phyloP scores from a whole-genome alignment of 2,888 invertebrate species.

The Boloria euphrosyne region DNA sequence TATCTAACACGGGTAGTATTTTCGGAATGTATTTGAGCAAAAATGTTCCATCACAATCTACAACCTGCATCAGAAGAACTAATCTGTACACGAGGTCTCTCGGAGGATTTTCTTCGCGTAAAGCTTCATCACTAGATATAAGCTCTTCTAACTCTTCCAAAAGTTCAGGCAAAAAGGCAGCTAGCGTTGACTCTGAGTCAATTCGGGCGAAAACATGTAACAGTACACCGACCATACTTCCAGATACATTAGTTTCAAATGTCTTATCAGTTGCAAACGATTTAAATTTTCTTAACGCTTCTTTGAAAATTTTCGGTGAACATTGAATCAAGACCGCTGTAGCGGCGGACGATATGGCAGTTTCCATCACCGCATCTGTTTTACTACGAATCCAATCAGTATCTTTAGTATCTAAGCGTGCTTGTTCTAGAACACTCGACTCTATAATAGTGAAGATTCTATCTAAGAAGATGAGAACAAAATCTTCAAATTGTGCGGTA shows the following conservation, averaged over 20 bases:
- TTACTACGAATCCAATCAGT: constrained; percentile 84
- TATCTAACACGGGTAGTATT: constrained; percentile 86
- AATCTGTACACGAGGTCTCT: constrained; percentile 90
- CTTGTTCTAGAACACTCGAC: constrained; percentile 86
- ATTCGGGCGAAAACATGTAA: constrained; percentile 85
- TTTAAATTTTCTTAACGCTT: constrained; percentile 89
- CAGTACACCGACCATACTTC: constrained; percentile 89
- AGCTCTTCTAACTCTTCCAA: constrained; percentile 84
- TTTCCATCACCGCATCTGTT: constrained; percentile 87
- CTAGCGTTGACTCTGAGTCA: constrained; percentile 86
- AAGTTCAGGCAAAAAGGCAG: constrained; percentile 87
- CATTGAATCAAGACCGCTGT: constrained; percentile 87
- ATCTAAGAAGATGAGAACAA: constrained; percentile 92
- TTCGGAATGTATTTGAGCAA: constrained; percentile 85
- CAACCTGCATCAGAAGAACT: constrained; percentile 86
- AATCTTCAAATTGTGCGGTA: constrained; percentile 94
- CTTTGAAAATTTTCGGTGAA: constrained; percentile 83
- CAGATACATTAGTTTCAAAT: constrained; percentile 92
- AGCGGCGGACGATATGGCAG: constrained; percentile 86
- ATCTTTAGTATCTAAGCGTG: constrained; percentile 84
- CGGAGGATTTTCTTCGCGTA: constrained; percentile 89
- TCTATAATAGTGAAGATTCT: constrained; percentile 88
- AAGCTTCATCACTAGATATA: constrained; percentile 85
- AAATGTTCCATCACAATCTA: constrained; percentile 85
- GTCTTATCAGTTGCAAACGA: constrained; percentile 88